phyloP scores from a whole-genome alignment of 2,797 vertebrate species.

The Vespertilio murinus region DNA sequence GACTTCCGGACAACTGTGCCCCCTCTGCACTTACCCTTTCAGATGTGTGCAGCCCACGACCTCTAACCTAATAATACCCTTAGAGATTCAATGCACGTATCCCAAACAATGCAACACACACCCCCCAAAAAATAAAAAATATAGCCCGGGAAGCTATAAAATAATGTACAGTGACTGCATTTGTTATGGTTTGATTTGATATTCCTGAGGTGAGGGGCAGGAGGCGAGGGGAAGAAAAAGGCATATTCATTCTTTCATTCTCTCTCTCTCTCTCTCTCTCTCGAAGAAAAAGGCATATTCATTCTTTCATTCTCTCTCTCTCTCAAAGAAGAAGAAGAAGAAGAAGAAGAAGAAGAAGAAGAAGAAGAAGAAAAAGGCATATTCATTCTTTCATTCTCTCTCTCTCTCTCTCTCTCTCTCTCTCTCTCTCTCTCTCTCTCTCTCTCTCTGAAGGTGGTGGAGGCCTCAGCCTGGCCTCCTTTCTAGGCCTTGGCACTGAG shows the following conservation, averaged over 20 bases:
- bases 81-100: not conserved
- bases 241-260: not conserved
- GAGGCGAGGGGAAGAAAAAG: not conserved
- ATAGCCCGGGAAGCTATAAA: not conserved
- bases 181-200: constrained; percentile 29
- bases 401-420: not conserved
- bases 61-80: not conserved
- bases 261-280: not conserved
- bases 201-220: not conserved
- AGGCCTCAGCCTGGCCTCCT: constrained; percentile 18
- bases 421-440: not conserved
- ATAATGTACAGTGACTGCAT: constrained; percentile 7
- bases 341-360: too few relatives aligned
- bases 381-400: not conserved
- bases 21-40: constrained; percentile 16
- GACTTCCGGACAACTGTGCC: constrained; percentile 11
- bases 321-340: too few relatives aligned
- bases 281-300: too few relatives aligned
- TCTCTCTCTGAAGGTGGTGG: not conserved
- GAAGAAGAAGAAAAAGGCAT: not conserved
- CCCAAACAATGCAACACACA: not conserved
- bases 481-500: constrained; percentile 33
- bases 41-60: constrained; percentile 28
- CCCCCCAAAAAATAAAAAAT: not conserved
- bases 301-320: too few relatives aligned